Base-by-base conservation (phyloP, 2,888 invertebrate genomes). In the Temnothorax ravouxi region DNA sequence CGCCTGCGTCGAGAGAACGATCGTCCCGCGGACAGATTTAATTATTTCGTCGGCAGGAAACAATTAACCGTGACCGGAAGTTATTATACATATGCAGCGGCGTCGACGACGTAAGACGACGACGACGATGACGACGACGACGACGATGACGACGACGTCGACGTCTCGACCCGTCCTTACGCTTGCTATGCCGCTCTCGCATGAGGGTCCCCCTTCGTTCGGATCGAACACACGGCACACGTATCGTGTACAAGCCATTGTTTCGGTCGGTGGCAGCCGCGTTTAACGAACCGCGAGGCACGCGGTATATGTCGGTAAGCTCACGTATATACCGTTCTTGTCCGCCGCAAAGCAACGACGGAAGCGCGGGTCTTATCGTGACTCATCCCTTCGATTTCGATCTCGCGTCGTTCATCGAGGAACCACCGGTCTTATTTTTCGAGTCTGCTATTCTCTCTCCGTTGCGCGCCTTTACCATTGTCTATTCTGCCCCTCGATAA, bases 61-160 rank as follows among this genome's bases (percentile, higher is more conserved):
- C 90, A 92, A 93, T 93, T 91, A 92, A 88, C 84, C 76, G 80
- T 85, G 88, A 66, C 89, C 91, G 92, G 91, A 92, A 91, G 90
- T 89, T 88, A 89, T 89, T 81, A 84, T 86, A 86, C 86, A 88
- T 89, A 86, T 80, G 82, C 83, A 62, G 6, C 83, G 76, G 54
- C 47, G 84, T 67, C 29, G 69, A 21, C 18, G 62, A 54, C 62
- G 66, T 67, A 47, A 44, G 62, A 66, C 56, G 75, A 81, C 56
- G 64, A 41, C 47, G 21, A 50, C 82, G 74, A 81, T 84, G 77
- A 25, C 25, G 25, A 25, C 83, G 76, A 54, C 47, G 84, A 67
- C 29, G 69, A 29, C 18, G 62, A 54, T 59, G 25, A 44, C 0
- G 44, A 44, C 72, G 54, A 76, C 41, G 29, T 38, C 85, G 74